Conservation (phyloP, 2,797 vertebrate genomes). For the Danio albolineatus region DNA sequence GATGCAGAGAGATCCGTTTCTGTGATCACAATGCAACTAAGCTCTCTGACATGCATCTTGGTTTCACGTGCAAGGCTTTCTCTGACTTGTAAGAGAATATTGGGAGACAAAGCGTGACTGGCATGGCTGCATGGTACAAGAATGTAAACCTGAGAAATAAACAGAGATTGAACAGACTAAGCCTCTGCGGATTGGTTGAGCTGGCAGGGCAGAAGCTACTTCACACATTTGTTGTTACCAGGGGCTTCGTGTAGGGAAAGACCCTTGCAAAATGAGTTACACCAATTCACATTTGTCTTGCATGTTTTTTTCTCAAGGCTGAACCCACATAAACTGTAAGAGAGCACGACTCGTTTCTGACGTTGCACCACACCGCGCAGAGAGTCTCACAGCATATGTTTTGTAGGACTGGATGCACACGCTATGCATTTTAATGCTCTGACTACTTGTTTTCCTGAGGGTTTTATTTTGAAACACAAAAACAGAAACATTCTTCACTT, state of each 20-base stretch:
- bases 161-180: background rate
- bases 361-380: background rate
- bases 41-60: constrained; percentile 2
- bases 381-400: constrained; percentile 10
- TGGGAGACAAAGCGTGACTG: background rate
- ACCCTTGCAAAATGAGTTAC: constrained; percentile 8
- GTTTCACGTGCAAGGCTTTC: constrained; percentile 3
- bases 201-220: background rate
- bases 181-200: constrained; percentile 16
- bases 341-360: background rate
- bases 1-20: background rate
- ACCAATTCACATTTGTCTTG: background rate
- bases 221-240: background rate
- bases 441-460: background rate
- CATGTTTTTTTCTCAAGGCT: constrained; percentile 20
- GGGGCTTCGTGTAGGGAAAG: background rate
- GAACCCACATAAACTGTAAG: constrained; percentile 15
- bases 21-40: background rate
- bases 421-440: constrained; percentile 7
- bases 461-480: background rate
- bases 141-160: constrained; percentile 37
- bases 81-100: constrained; percentile 27
- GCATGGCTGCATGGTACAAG: constrained; percentile 40
- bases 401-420: background rate
- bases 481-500: background rate